Conservation (phyloP, 23 tunicate genomes). For the Phallusia fumigata region DNA sequence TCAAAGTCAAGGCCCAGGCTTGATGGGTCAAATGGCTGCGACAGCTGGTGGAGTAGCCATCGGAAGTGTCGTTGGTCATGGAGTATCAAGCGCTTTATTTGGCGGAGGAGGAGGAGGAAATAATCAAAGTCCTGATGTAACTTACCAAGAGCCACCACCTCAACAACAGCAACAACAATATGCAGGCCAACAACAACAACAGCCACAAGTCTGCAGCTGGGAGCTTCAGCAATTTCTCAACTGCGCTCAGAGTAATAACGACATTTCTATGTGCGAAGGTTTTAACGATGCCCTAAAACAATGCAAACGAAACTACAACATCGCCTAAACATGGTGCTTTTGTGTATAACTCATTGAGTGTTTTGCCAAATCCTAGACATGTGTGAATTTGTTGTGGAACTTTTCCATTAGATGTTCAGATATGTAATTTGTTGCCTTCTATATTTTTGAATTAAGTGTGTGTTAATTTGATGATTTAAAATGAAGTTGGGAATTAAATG, state of each 20-base stretch:
- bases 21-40: conserved; percentile 88
- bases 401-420: too few relatives aligned
- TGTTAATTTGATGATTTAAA: too few relatives aligned
- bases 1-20: conserved; percentile 56
- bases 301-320: conserved; percentile 55
- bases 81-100: conserved; percentile 58
- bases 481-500: too few relatives aligned
- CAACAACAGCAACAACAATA: conserved; percentile 21
- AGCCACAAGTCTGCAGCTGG: conserved; percentile 62
- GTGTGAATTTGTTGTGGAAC: too few relatives aligned
- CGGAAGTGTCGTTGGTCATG: conserved; percentile 85
- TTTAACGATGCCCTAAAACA: conserved; percentile 89
- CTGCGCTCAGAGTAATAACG: conserved; percentile 80
- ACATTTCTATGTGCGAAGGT: conserved; percentile 78
- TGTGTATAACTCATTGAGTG: too few relatives aligned
- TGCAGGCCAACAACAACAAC: conserved; percentile 33
- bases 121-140: not conserved
- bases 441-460: too few relatives aligned
- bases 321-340: not conserved
- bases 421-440: too few relatives aligned
- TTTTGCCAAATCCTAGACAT: too few relatives aligned
- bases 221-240: conserved; percentile 80
- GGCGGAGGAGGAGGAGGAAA: conserved; percentile 66
- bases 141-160: conserved; percentile 23
- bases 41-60: conserved; percentile 85